Evolutionary conservation across 2,113 vertebrate species (phyloP).

Genomic region (Psophia crepitans): DNA sequence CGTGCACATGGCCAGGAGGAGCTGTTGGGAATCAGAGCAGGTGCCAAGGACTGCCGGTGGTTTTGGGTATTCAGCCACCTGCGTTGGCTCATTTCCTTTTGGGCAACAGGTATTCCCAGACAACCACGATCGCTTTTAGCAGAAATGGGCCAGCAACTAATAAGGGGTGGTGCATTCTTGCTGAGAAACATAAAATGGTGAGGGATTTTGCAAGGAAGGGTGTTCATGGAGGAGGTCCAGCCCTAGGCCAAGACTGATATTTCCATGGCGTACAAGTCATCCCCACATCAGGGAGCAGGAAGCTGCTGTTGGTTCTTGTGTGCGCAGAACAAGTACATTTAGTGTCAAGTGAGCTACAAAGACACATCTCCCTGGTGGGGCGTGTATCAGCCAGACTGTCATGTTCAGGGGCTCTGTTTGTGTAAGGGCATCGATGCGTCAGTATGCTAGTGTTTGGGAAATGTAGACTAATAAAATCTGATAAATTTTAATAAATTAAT

Average conservation of each 20-base stretch:
- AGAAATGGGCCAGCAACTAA: neutral
- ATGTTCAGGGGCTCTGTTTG: neutral
- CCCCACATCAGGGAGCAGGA: neutral
- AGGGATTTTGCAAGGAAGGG: neutral
- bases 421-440: neutral
- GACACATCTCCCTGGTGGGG: neutral
- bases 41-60: neutral
- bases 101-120: neutral
- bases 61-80: neutral
- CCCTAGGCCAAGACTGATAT: neutral
- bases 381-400: neutral
- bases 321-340: fast-evolving
- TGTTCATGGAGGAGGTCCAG: neutral
- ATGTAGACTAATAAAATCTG: neutral
- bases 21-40: no score
- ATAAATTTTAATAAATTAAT: neutral
- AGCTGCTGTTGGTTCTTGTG: neutral
- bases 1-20: fast-evolving
- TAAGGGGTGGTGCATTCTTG: neutral
- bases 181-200: neutral
- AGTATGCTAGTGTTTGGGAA: neutral
- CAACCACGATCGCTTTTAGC: fast-evolving
- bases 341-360: neutral
- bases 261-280: neutral
- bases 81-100: neutral